A percentile compares a stretch with the other conserved stretches of the same genome.
Conservation (phyloP, 2,113 vertebrate genomes). For the Irena cyanogastra region DNA sequence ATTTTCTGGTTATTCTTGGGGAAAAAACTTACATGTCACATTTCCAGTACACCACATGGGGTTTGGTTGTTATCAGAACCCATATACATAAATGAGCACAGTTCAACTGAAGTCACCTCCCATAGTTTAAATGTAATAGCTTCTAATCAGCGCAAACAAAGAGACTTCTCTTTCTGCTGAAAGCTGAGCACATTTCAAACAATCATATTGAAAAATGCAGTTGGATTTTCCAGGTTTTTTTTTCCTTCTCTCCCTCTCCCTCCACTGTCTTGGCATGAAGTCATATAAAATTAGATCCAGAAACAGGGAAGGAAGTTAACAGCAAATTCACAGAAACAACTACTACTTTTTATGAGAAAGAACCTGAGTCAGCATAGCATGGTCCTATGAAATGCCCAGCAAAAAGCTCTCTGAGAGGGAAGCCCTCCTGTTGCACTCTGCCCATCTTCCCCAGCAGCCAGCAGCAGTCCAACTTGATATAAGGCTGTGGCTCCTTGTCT, state of each 20-base stretch:
- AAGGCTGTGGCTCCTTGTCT: not conserved
- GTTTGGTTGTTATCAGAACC: constrained; percentile 25
- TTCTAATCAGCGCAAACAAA: constrained; percentile 5
- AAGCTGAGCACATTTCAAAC: constrained; percentile 3
- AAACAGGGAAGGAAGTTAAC: not conserved
- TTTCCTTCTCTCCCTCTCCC: not conserved
- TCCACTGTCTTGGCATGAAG: not conserved
- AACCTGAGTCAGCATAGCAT: not conserved
- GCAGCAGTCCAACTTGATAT: not conserved
- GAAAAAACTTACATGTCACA: not conserved
- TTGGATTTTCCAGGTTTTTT: not conserved
- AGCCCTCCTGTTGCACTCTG: not conserved
- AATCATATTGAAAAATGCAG: not conserved
- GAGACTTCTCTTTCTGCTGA: not conserved
- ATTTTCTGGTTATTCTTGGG: not conserved
- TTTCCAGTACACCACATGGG: not conserved
- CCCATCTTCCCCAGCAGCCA: not conserved
- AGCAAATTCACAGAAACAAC: constrained; percentile 9
- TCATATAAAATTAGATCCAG: constrained; percentile 42
- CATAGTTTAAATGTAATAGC: not conserved
- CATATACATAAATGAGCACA: not conserved
- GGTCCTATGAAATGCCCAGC: not conserved
- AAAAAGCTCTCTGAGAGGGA: not conserved
- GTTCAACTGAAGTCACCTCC: constrained; percentile 27
- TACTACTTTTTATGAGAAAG: not conserved